Evolutionary conservation across 2,797 vertebrate species (phyloP), one percentile per base, ranked within the genome.

Genomic region (Smutsia gigantea): DNA sequence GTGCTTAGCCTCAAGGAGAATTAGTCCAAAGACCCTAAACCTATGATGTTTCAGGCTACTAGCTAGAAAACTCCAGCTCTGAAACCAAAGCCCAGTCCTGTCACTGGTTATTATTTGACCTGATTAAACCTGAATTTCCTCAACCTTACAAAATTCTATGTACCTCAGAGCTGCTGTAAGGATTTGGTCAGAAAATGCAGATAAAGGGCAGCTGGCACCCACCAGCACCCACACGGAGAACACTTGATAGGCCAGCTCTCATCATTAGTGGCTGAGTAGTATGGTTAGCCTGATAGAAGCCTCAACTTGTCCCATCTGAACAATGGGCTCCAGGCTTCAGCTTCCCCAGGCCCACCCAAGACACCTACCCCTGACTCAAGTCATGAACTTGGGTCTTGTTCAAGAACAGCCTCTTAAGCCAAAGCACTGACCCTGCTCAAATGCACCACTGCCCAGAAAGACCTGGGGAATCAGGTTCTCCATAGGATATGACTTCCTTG

Each of bases 111-210:
- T 21, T 92, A 25, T 39, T 15, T 53, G 74, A 23, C n/a, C 49
- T 51, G n/a, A 72, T 17, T 15, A 93, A 90, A 83, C 53, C 64
- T 77, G 37, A 88, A 93, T 88, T 57, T 89, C 63, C 27, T 94
- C 81, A 37, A 53, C 81, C 72, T 51, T 46, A 69, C 53, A 93
- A 87, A 71, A 79, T 49, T 12, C 8, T 37, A 75, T 37, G 42
- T 57, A 74, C n/a, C 34, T 92, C 37, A 51, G 37, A 89, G 51
- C 69, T 90, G 12, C 23, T 59, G 7, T 46, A 64, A 49, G 64
- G 29, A 57, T 42, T 89, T 34, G 31, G 5, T 42, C 14, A 88
- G 57, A 83, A 90, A 88, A 66, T 17, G 46, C 34, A 83, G 49
- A 79, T 18, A 49, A 86, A 88, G 64, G 29, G 23, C 34, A 78